These are phyloP conservation scores for Etheostoma perlongum DNA, from an alignment of 2,797 vertebrate species.

Conservation along the genomic window DNA sequence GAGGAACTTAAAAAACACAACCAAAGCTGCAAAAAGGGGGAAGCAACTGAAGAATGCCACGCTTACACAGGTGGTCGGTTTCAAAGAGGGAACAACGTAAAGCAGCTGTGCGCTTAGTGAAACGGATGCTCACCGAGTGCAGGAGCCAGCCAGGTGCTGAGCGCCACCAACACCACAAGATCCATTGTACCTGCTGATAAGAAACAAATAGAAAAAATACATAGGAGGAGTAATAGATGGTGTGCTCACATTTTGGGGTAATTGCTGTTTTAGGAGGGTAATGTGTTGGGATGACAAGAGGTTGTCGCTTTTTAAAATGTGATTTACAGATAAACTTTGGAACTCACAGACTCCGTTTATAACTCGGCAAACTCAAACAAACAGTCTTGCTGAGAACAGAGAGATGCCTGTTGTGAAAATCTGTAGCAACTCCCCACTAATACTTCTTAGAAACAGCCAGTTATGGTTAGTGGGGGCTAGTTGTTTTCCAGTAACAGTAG, in stretches of 20 bases:
- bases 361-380: conserved; percentile 20
- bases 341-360: neutral
- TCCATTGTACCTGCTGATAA: conserved; percentile 75
- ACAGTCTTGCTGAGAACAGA: conserved; percentile 17
- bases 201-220: conserved; percentile 5
- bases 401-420: conserved; percentile 22
- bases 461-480: neutral
- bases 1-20: conserved; percentile 20
- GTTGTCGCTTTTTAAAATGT: neutral
- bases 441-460: neutral
- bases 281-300: neutral
- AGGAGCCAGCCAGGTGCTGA: conserved; percentile 75
- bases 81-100: neutral
- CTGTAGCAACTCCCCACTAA: neutral
- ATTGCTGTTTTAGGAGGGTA: conserved; percentile 2
- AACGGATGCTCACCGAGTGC: conserved; percentile 74
- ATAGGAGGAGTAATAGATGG: neutral
- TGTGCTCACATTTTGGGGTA: neutral
- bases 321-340: conserved; percentile 26
- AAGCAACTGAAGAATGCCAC: neutral
- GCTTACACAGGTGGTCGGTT: neutral
- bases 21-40: conserved; percentile 13
- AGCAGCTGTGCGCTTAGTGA: neutral
- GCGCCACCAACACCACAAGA: conserved; percentile 65
- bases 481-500: conserved; percentile 2